phyloP scores from a whole-genome alignment of 2,797 vertebrate species.

The Hydrocynus forskahlii region DNA sequence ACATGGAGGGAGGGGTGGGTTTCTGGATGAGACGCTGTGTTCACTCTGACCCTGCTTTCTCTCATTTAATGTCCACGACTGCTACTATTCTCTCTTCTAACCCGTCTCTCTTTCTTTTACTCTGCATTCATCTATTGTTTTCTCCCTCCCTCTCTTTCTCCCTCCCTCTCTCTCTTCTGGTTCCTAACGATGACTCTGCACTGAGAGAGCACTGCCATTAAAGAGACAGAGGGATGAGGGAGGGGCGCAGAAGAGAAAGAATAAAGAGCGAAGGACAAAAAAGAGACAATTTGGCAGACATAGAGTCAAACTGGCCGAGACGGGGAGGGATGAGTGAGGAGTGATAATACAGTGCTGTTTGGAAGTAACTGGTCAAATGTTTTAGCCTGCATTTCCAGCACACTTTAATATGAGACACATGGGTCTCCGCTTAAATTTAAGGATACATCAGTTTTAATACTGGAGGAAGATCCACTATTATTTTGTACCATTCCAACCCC shows the following conservation, averaged over 20 bases:
- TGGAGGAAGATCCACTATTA: too few relatives aligned
- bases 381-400: not conserved
- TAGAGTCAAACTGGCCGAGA: not conserved
- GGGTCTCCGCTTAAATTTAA: not conserved
- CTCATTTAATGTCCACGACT: not conserved
- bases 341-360: not conserved
- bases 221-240: slow-evolving; percentile 4
- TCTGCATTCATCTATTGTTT: not conserved
- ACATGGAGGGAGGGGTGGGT: not conserved
- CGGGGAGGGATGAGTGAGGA: not conserved
- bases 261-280: not conserved
- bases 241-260: slow-evolving; percentile 2
- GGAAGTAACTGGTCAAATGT: not conserved
- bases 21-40: slow-evolving; percentile 44
- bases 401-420: not conserved
- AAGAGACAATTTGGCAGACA: not conserved
- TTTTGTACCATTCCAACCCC: too few relatives aligned
- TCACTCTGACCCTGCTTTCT: slow-evolving; percentile 48
- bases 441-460: not conserved
- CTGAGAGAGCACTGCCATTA: slow-evolving; percentile 46
- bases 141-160: not conserved
- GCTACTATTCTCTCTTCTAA: not conserved
- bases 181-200: slow-evolving; percentile 38
- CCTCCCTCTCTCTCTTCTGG: slow-evolving; percentile 17
- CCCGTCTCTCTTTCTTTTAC: not conserved